Percentiles rank a stretch among this genome's conserved stretches.
Evolutionary conservation across 1,140 invertebrate species (phyloP).

Genomic region (Heliconius hermathena): DNA sequence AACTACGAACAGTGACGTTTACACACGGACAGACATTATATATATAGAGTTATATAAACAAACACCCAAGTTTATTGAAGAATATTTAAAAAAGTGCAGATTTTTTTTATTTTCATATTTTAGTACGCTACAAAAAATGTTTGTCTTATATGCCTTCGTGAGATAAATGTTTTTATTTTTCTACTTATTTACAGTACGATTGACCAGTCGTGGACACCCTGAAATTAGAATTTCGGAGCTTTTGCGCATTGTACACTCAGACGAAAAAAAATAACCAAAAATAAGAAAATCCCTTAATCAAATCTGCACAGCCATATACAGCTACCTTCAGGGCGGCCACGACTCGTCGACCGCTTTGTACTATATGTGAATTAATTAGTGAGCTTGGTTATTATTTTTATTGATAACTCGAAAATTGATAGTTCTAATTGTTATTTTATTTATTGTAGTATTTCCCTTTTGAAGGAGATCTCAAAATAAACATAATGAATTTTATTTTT

Average conservation of each 20-base stretch:
- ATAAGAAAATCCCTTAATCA: too few relatives aligned
- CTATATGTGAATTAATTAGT: background rate
- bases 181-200: background rate
- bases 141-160: background rate
- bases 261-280: too few relatives aligned
- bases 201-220: too few relatives aligned
- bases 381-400: background rate
- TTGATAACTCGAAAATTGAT: background rate
- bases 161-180: background rate
- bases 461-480: too few relatives aligned
- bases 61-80: constrained; percentile 1
- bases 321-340: too few relatives aligned
- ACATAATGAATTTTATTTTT: too few relatives aligned
- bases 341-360: too few relatives aligned
- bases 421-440: background rate
- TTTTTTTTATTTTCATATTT: background rate
- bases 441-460: background rate
- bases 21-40: constrained; percentile 35
- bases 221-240: too few relatives aligned
- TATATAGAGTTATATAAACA: constrained; percentile 11
- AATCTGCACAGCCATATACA: too few relatives aligned
- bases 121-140: background rate
- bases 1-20: constrained; percentile 75
- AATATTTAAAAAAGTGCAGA: background rate
- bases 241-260: too few relatives aligned